These are phyloP conservation scores for Champsocephalus esox DNA, from an alignment of 2,797 vertebrate genomes.

Conservation along the genomic window DNA sequence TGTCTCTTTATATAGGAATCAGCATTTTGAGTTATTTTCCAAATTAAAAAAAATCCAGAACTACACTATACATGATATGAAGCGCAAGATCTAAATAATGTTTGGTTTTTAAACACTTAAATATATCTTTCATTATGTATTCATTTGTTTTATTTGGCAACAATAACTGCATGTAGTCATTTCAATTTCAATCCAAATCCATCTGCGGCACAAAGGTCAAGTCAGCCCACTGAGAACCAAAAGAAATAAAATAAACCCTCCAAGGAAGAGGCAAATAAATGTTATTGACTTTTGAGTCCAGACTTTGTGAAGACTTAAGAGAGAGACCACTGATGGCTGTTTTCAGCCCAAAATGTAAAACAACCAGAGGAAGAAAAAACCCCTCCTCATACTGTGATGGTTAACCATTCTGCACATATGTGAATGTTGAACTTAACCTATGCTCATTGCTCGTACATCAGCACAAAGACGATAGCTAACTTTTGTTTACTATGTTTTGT, in stretches of 20 bases:
- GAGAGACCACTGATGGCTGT: background rate
- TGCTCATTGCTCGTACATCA: background rate
- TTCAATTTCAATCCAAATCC: background rate
- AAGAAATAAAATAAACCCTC: conserved; percentile 22
- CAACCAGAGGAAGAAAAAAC: background rate
- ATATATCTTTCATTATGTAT: background rate
- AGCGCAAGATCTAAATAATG: background rate
- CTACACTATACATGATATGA: background rate
- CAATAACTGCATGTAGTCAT: background rate
- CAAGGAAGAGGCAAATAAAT: conserved; percentile 9
- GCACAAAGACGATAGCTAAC: background rate
- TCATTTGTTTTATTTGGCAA: background rate
- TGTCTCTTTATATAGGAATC: no score
- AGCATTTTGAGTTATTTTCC: no score
- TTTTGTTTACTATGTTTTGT: background rate
- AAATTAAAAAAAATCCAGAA: no score
- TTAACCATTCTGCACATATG: background rate
- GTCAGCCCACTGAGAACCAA: no score
- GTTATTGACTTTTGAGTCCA: conserved; percentile 28
- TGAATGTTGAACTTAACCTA: background rate
- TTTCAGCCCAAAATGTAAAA: conserved; percentile 12
- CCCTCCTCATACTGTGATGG: background rate
- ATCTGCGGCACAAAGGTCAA: background rate
- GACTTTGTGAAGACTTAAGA: background rate
- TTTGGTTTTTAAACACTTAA: background rate